phyloP scores from a whole-genome alignment of 2,797 vertebrate species.

The Tokudaia tokunoshimensis region DNA sequence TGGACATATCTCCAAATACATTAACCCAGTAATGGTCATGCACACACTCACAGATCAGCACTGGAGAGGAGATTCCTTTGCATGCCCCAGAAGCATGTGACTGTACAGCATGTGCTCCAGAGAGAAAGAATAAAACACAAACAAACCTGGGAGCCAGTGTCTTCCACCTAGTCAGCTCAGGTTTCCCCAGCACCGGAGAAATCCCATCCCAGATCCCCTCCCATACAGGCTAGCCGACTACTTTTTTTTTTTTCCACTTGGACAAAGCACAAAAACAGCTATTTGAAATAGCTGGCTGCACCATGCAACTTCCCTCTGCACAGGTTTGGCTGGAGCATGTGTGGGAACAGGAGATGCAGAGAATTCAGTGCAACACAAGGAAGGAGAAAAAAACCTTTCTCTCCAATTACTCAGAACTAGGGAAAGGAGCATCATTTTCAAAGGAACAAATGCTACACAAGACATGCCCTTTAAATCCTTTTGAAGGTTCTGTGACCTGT shows the following conservation, averaged over 20 bases:
- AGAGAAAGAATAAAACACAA: constrained; percentile 20
- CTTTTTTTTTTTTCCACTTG: constrained; percentile 63
- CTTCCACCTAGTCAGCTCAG: not conserved
- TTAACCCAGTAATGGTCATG: not conserved
- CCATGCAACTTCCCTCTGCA: constrained; percentile 67
- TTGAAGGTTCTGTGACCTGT: constrained; percentile 89
- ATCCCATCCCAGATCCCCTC: not conserved
- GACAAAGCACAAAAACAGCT: constrained; percentile 73
- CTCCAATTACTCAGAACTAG: constrained; percentile 87
- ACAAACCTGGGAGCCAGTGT: not conserved
- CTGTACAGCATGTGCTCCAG: constrained; percentile 9
- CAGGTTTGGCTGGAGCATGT: constrained; percentile 80
- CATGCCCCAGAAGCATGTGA: not conserved
- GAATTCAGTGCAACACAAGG: constrained; percentile 84
- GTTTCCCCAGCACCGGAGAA: not conserved
- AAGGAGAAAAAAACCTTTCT: constrained; percentile 84
- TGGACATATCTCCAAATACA: not conserved
- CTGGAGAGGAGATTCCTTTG: not conserved
- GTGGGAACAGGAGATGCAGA: constrained; percentile 80
- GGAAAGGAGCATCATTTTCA: constrained; percentile 87
- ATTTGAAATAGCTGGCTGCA: constrained; percentile 76
- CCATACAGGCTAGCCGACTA: not conserved
- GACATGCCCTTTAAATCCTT: constrained; percentile 90
- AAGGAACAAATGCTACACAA: constrained; percentile 88
- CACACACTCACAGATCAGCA: constrained; percentile 2